These are phyloP conservation scores for Rhopalosiphum padi DNA, from an alignment of 1,140 invertebrate species.

Conservation along the genomic window DNA sequence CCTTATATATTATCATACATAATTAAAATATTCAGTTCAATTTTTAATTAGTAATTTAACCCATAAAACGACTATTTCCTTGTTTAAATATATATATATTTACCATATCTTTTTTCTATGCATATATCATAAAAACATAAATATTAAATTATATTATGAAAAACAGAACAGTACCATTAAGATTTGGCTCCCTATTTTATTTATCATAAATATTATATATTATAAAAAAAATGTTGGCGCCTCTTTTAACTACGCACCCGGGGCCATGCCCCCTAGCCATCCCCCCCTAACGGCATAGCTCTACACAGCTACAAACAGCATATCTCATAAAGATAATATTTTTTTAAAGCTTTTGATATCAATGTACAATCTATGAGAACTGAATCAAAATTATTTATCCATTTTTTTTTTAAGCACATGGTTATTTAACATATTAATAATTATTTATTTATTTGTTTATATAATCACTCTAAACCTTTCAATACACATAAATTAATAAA, in stretches of 20 bases:
- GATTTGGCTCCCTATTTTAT: too few species aligned
- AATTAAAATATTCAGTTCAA: background rate
- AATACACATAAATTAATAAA: background rate
- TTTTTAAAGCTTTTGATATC: background rate
- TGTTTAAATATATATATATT: background rate
- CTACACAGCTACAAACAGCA: background rate
- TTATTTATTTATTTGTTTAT: background rate
- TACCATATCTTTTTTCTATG: too few species aligned
- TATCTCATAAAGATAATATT: background rate
- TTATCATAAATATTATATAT: too few species aligned
- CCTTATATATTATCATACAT: background rate
- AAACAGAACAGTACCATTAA: too few species aligned
- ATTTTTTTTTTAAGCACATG: too few species aligned
- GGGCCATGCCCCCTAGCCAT: too few species aligned
- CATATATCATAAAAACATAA: too few species aligned
- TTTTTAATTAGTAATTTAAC: background rate
- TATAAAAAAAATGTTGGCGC: too few species aligned
- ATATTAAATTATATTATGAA: background rate
- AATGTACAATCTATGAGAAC: too few species aligned
- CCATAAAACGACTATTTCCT: too few species aligned
- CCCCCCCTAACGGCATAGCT: too few species aligned
- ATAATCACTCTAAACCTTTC: background rate
- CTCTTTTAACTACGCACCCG: too few species aligned
- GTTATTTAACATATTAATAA: background rate
- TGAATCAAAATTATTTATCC: background rate